Evolutionary conservation across 2,113 vertebrate species (phyloP), one percentile per base, ranked within the genome.

Genomic region (Hassar affinis): DNA sequence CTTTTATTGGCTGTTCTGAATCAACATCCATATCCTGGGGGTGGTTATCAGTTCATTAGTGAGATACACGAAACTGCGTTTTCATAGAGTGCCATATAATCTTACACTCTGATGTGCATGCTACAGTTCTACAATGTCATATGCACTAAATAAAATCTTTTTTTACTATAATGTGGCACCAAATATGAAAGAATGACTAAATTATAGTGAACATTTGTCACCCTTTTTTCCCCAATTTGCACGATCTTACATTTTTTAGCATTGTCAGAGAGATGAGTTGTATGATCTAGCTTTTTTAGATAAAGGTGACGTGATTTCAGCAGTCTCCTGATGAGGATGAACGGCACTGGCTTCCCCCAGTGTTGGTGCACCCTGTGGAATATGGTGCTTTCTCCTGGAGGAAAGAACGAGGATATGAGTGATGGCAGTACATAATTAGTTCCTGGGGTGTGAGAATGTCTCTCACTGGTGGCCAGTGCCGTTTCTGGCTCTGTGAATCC

Each of bases 381-480:
- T 49, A 56, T 56, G 78, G 77, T 59, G 61, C 86, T 87, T 90
- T 91, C 79, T 87, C 81, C 78, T 82, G 84, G 83, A 89, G 86
- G 88, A 90, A 89, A 89, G 77, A 80, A 71, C 80, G 86, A 88
- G 87, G 89, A 85, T 88, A 66, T 90, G 90, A 89, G 85, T 89
- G 71, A 80, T 91, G 87, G 90, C 86, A 89, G 56, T 30, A 87
- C 88, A 89, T 94, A 94, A 94, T 94, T 93, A 93, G 91, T 90
- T 92, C 92, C 92, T 90, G 87, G 86, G 91, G 93, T 93, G 89
- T 84, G 84, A 81, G 81, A 83, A 89, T 86, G 86, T 75, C 90
- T 88, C 88, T 87, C 61, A 80, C 81, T 80, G 76, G 33, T 79
- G 89, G 89, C 86, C 91, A 86, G 85, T 72, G 76, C 84, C 79